Base-by-base conservation (phyloP, 2,113 vertebrate genomes). In the Donacobius atricapilla region DNA sequence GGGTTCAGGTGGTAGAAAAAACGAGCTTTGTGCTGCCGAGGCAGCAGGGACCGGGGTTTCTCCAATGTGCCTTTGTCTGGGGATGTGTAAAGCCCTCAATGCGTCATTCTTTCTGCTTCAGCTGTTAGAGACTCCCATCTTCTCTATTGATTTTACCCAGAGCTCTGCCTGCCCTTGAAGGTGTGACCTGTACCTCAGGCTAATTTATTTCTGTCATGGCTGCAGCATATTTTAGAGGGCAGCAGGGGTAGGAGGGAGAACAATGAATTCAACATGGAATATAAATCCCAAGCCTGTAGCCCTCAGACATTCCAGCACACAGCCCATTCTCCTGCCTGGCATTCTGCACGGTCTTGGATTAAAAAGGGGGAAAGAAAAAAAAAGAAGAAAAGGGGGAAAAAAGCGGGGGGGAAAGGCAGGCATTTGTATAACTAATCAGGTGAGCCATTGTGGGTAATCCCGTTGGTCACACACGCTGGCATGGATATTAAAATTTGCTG, bases 171-270 rank as follows among this genome's bases (percentile, higher is more conserved):
- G 97, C 97, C 97, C 97, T 97, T 97, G 95, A 97, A 97, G 96
- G 98, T 98, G 98, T 98, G 98, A 97, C 98, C 98, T 97, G 97
- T 96, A 97, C 97, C 98, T 98, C 97, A 6, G 85, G 96, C 97
- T 98, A 96, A 98, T 98, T 97, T 97, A 98, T 98, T 98, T 98
- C 97, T 96, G 97, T 98, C 98, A 96, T 91, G 97, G 97, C 97
- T 96, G 94, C 87, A 93, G 94, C 89, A 81, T 96, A 94, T 96
- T 94, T 96, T 72, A 57, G 92, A 93, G 90, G 93, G 92, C 94
- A 84, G 84, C 3, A 5, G 90, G 90, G 28, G 69, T 93, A 78
- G 93, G 87, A 89, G 78, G 69, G 75, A 63, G 87, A 95, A 96
- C 47, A 80, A 93, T 75, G 83, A 76, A 93, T 95, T 92, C 89